Evolutionary conservation across 2,113 vertebrate genomes (phyloP).

Genomic region (Salvator merianae): DNA sequence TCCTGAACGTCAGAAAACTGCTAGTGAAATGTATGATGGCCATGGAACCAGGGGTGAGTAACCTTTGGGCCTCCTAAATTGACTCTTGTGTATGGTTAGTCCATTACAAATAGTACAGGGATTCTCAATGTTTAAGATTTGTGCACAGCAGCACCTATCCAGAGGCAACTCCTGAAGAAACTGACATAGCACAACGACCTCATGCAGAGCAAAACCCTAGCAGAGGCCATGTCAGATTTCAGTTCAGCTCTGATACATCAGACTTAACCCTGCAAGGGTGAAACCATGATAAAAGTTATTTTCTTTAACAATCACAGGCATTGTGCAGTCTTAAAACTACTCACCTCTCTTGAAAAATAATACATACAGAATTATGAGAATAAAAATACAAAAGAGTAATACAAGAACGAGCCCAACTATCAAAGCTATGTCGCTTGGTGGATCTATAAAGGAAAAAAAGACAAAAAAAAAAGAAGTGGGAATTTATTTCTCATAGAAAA

Average conservation of each 20-base stretch:
- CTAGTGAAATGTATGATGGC: too few species aligned
- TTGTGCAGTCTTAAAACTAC: not conserved
- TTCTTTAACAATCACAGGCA: not conserved
- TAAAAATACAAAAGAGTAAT: constrained; percentile 6
- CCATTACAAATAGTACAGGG: not conserved
- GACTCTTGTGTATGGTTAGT: not conserved
- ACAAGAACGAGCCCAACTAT: not conserved
- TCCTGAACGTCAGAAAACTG: too few species aligned
- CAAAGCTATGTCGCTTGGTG: not conserved
- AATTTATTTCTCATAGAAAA: too few species aligned
- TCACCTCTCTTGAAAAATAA: constrained; percentile 18
- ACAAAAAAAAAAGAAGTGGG: too few species aligned
- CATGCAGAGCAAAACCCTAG: too few species aligned
- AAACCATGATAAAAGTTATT: not conserved
- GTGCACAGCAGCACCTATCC: not conserved
- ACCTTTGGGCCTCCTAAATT: not conserved
- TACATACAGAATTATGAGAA: not conserved
- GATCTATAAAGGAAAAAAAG: constrained; percentile 41
- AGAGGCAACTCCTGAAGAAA: not conserved
- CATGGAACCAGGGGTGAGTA: too few species aligned
- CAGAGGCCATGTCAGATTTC: too few species aligned
- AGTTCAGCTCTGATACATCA: too few species aligned
- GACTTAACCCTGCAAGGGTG: too few species aligned
- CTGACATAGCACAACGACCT: not conserved
- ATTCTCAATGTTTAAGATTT: not conserved